Base-by-base conservation (phyloP, 2,113 vertebrate species). In the Patagioenas fasciata region DNA sequence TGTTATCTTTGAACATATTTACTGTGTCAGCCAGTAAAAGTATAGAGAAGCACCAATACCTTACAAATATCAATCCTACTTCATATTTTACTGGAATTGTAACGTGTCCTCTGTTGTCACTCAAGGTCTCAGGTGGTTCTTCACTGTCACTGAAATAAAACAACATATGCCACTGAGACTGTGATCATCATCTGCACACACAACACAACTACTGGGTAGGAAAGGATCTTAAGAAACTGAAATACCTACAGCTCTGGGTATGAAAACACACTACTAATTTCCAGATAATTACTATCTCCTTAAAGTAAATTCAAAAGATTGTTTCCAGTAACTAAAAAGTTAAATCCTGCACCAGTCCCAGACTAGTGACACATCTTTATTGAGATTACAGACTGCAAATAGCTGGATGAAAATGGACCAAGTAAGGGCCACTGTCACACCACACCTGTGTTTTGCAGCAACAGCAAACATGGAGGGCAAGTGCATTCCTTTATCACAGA, bases 11-110 rank as follows among this genome's bases (percentile, higher is more conserved):
- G 36, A 85, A 82, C 31, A 79, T 64, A 29, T 57, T 88, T 81
- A 50, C 38, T n/a, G 11, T 31, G n/a, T 9, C 40, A 57, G 13
- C 53, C 50, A 60, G 64, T 23, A 80, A 34, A 70, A 62, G n/a
- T 19, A 58, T 18, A 78, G 10, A 75, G 24, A 82, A 65, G 13
- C 21, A 48, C 42, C 97, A 97, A 96, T 98, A 99, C 99, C 98
- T 98, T 96, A 95, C 96, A 97, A 99, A 99, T 77, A 98, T 97
- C 75, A 99, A 96, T 88, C 98, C 98, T 23, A 98, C 97, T 97
- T 99, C 98, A 24, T 99, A 99, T 95, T 98, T 98, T 72, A 99
- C 98, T 58, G 99, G 98, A 88, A 99, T 98, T 89, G 97, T 97
- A 93, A 99, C 97, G 3, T 96, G 95, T 66, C 97, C 98, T 69